Evolutionary conservation across 2,888 invertebrate species (phyloP), one percentile per base, ranked within the genome.

Genomic region (Drosophila prolongata): DNA sequence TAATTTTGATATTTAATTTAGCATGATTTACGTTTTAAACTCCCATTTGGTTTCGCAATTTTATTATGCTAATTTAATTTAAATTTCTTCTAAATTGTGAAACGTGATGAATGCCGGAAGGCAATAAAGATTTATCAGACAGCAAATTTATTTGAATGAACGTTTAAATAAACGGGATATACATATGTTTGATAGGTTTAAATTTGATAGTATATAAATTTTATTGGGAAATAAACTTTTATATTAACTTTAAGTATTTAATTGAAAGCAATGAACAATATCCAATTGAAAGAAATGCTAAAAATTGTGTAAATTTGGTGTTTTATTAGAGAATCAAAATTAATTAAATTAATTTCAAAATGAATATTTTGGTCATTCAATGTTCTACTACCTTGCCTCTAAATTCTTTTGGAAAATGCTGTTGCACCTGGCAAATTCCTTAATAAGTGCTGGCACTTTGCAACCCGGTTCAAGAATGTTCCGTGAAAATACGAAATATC

Each of bases 31-130:
- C 30, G 11, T 47, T 47, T 47, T 44, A 24, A 16, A 27, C 16
- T 6, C 30, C 14, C 10, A 10, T 19, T 43, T 43, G 10, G 14
- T 47, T 47, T 6, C 14, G 30, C 14, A 16, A 11, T 34, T 34
- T 11, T 34, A 14, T 34, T 34, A 47, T 47, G 47, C 47, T 30
- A 47, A 47, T 47, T 47, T 30, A 14, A 10, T 47, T 14, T 1
- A 14, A 47, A 30, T 47, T 11, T 47, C n/a, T 10, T 30, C n/a
- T 10, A 9, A 46, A 46, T 46, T 8, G 27, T 3, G 30, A 47
- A 30, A 34, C 47, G 30, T 47, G 47, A 30, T 14, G 46, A 30
- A 9, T 5, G 46, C 14, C 14, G 46, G 10, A 30, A 1, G 47
- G 6, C 10, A 47, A 34, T 47, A 14, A 47, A 30, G 14, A 10